Base-by-base conservation (phyloP, 1,140 invertebrate species). In the Trichonephila inaurata region DNA sequence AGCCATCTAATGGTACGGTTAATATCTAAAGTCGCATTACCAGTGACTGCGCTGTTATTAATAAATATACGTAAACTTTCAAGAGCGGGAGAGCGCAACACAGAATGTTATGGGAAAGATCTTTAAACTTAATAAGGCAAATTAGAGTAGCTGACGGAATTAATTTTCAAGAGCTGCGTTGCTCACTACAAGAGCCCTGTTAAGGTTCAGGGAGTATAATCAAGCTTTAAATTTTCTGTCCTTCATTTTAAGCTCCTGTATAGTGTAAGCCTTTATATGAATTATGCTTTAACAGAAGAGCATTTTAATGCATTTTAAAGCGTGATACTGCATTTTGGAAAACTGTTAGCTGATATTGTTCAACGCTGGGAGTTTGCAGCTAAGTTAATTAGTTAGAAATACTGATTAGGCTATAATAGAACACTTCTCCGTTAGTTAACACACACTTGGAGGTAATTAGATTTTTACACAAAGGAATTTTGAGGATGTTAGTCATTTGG, bases 91-190 rank as follows among this genome's bases (percentile, higher is more conserved):
- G 0, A 1, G 16, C 77, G 81, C 40, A 51, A 51, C 51, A 51
- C 7, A 51, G 51, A 51, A 7, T 51, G 51, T 51, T 69, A n/a
- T 33, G 51, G 51, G 28, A 87, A 6, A n/a, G n/a, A 33, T 87
- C 85, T 62, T 87, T 87, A 60, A 87, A 87, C 85, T 87, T 87
- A 87, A 87, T 87, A 87, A 87, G 85, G 58, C 60, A 87, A 87
- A 87, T 87, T 87, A 87, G 61, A n/a, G 85, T 24, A 28, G 85
- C n/a, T 61, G 85, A 62, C 85, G 58, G 61, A 87, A 87, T 87
- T 87, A 87, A 87, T 87, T 87, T 87, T 87, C 60, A 62, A 86
- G 83, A 28, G 44, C 81, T 83, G 28, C 21, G 19, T 21, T 83
- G 85, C 33, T 62, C 66, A 69, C 8, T 24, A 0, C 66, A 24